Conservation (phyloP, 2,888 invertebrate genomes). For the Drosophila multiciliata region DNA sequence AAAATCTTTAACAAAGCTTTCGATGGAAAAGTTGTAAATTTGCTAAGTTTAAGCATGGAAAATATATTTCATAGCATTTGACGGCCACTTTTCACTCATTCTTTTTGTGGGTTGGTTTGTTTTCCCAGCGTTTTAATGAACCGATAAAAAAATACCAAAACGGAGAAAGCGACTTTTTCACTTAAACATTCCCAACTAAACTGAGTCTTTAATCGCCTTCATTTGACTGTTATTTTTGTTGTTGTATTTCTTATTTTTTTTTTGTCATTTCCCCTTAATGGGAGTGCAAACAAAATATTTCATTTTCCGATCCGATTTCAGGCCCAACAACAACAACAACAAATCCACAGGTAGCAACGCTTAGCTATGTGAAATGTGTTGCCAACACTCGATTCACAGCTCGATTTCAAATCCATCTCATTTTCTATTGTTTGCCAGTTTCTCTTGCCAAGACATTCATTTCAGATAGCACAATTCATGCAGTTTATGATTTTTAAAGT, state of each 20-base stretch:
- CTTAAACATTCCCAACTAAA: slow-evolving; percentile 5
- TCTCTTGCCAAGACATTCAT: not conserved
- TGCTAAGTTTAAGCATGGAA: slow-evolving; percentile 15
- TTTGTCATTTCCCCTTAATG: slow-evolving; percentile 17
- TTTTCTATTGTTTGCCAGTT: slow-evolving; percentile 4
- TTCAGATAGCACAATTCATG: slow-evolving; percentile 2
- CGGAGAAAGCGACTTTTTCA: slow-evolving; percentile 48
- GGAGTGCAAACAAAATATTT: slow-evolving; percentile 23
- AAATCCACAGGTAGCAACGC: slow-evolving; percentile 18
- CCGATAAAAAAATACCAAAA: slow-evolving; percentile 44
- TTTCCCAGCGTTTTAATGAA: slow-evolving; percentile 53
- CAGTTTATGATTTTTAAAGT: slow-evolving; percentile 15
- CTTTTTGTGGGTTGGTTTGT: slow-evolving; percentile 1
- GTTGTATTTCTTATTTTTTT: not conserved
- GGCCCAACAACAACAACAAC: not conserved
- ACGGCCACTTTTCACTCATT: slow-evolving; percentile 32
- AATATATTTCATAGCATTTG: slow-evolving; percentile 31
- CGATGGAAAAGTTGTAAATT: slow-evolving; percentile 28
- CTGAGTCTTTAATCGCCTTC: slow-evolving; percentile 11
- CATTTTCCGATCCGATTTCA: slow-evolving; percentile 14
- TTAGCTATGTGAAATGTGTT: slow-evolving; percentile 32
- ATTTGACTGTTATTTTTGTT: slow-evolving; percentile 25
- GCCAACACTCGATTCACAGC: slow-evolving; percentile 7
- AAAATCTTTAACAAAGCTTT: slow-evolving; percentile 29
- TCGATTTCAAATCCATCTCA: slow-evolving; percentile 30